phyloP scores from a whole-genome alignment of 2,797 vertebrate species.

The Peromyscus nudipes region DNA sequence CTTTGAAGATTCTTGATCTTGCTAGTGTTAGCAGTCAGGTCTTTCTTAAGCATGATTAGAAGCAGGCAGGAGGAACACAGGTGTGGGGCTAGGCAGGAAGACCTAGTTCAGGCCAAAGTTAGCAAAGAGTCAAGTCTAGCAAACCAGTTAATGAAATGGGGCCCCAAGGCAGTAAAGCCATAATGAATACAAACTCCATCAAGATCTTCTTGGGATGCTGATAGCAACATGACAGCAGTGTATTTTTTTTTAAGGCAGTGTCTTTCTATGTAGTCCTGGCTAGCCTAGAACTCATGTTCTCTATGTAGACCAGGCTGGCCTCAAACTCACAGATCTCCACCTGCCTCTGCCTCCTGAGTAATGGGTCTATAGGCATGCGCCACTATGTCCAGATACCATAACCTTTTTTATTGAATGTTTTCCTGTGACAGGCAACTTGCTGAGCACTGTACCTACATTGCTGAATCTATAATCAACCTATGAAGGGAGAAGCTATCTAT shows the following conservation, averaged over 20 bases:
- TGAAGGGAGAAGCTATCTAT: rapidly evolving
- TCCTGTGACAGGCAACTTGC: too few species aligned
- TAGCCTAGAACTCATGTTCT: not conserved
- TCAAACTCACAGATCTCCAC: not conserved
- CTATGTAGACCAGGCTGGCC: not conserved
- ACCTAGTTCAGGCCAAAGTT: not conserved
- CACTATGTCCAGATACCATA: not conserved
- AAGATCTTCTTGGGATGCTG: rapidly evolving
- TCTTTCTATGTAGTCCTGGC: not conserved
- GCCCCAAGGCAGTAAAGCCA: not conserved
- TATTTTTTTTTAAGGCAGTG: not conserved
- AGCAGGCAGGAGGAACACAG: not conserved
- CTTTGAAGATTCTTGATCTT: not conserved
- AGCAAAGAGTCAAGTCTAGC: not conserved
- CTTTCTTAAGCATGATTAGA: not conserved
- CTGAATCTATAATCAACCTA: not conserved
- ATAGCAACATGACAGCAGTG: not conserved
- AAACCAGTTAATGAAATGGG: not conserved
- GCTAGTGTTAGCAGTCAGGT: not conserved
- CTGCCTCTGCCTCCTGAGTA: not conserved
- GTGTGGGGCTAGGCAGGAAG: not conserved
- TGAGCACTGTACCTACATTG: rapidly evolving
- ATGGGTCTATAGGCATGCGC: not conserved
- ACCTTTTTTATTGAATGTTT: not conserved
- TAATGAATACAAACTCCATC: not conserved